Conservation (phyloP, 1,140 invertebrate genomes). For the Leptinotarsa lineolata region DNA sequence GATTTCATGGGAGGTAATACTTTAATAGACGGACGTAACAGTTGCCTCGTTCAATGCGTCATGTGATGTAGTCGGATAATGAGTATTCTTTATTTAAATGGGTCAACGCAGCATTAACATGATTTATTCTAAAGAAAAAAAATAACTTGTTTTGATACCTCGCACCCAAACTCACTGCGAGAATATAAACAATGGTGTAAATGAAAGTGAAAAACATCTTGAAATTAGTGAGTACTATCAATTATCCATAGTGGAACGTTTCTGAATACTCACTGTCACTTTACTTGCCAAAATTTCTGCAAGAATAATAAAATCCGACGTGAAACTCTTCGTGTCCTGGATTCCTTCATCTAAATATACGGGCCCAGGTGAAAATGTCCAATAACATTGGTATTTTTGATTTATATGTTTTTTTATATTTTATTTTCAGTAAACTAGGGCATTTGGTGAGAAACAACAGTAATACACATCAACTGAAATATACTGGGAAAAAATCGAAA, state of each 20-base stretch:
- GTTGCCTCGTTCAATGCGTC: no score
- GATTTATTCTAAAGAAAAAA: not conserved
- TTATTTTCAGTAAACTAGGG: no score
- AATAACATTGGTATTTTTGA: no score
- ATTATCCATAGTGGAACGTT: not conserved
- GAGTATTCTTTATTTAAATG: not conserved
- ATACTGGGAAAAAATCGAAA: no score
- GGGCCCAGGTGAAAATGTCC: no score
- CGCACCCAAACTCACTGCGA: not conserved
- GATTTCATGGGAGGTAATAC: no score
- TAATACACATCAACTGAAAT: no score
- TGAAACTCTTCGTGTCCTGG: not conserved
- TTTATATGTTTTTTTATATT: no score
- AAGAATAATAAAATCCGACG: not conserved
- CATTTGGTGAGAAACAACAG: no score
- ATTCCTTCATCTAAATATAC: not conserved
- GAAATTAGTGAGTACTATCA: not conserved
- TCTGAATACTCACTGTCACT: not conserved
- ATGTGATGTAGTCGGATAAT: not conserved
- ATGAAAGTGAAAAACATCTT: conserved; percentile 2
- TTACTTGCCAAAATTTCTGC: not conserved
- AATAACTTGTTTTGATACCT: not conserved
- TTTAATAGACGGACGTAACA: no score
- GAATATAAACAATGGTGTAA: not conserved
- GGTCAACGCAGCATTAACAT: conserved; percentile 2